A percentile compares a stretch with the other conserved stretches of the same genome.
phyloP scores from a whole-genome alignment of 2,888 invertebrate genomes.

The Lamproptera curius region DNA sequence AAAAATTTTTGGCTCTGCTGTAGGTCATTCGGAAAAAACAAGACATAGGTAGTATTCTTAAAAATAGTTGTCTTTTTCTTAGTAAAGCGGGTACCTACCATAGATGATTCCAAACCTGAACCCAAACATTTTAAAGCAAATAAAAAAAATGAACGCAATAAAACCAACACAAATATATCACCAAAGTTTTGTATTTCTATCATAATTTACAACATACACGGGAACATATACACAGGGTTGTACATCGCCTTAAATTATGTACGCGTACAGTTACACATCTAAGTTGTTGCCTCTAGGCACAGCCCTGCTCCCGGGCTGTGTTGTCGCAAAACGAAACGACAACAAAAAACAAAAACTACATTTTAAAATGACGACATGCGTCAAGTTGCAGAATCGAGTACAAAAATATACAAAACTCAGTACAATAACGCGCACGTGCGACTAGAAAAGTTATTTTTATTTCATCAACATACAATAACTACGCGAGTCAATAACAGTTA shows the following conservation, averaged over 20 bases:
- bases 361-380: neutral
- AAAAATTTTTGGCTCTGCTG: neutral
- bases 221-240: constrained; percentile 32
- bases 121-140: neutral
- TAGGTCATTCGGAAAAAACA: too few species aligned
- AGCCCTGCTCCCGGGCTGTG: neutral
- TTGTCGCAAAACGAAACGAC: constrained; percentile 6
- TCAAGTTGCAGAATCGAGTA: neutral
- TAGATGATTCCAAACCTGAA: too few species aligned
- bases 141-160: constrained; percentile 19
- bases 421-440: neutral
- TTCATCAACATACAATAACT: too few species aligned
- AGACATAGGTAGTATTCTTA: too few species aligned
- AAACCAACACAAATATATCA: constrained; percentile 40
- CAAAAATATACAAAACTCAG: neutral
- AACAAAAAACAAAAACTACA: neutral
- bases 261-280: constrained; percentile 17
- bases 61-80: too few species aligned
- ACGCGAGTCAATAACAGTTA: too few species aligned
- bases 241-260: constrained; percentile 26
- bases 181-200: constrained; percentile 42
- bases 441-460: neutral
- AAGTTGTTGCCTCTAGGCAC: constrained; percentile 24
- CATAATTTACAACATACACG: constrained; percentile 39
- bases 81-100: too few species aligned